phyloP scores from a whole-genome alignment of 2,113 vertebrate species.

The Choloepus hoffmanni region DNA sequence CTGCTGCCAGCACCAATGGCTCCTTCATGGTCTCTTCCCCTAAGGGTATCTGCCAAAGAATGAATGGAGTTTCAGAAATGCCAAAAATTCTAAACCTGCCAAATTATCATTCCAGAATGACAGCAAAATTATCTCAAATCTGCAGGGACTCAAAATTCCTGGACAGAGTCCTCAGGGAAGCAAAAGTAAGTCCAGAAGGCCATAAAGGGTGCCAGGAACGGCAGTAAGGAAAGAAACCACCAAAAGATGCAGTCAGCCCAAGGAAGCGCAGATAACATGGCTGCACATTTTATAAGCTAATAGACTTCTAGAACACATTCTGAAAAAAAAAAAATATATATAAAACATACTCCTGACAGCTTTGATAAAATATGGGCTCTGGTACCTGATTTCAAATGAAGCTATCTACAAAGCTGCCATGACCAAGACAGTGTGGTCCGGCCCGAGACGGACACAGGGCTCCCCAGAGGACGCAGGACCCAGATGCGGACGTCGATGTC shows the following conservation, averaged over 20 bases:
- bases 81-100: background rate
- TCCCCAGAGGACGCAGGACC: too few species aligned
- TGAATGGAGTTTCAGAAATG: background rate
- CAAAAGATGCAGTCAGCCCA: background rate
- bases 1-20: background rate
- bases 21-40: background rate
- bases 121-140: background rate
- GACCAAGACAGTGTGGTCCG: too few species aligned
- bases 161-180: background rate
- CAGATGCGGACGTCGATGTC: too few species aligned
- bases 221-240: background rate
- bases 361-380: too few species aligned
- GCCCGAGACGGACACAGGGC: too few species aligned
- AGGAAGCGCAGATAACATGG: background rate
- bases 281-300: background rate
- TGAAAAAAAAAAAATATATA: too few species aligned
- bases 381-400: too few species aligned
- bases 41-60: background rate
- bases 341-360: background rate
- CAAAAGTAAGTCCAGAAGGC: background rate
- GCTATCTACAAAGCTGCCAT: fast-evolving
- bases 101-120: background rate
- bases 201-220: fast-evolving
- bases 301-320: background rate
- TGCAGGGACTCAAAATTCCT: background rate